These are phyloP conservation scores for Rhipidura dahli DNA, from an alignment of 2,113 vertebrate species.

Conservation along the genomic window DNA sequence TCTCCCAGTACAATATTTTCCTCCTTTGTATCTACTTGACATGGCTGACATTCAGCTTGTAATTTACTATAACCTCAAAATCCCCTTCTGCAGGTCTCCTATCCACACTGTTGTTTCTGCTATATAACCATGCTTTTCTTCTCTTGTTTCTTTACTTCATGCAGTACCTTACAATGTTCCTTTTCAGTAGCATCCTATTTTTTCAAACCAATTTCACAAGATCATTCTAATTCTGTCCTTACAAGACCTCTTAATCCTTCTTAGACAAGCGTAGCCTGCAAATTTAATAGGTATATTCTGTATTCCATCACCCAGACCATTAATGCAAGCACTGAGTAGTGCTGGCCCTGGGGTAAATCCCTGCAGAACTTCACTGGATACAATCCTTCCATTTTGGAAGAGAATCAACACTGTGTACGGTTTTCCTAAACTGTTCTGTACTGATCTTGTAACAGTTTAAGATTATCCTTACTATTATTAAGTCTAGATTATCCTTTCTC, in stretches of 20 bases:
- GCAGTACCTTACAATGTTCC: neutral
- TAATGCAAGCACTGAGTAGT: neutral
- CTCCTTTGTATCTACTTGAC: neutral
- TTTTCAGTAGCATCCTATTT: neutral
- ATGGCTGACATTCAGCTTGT: neutral
- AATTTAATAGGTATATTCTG: conserved; percentile 24
- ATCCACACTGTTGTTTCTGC: neutral
- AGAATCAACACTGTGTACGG: neutral
- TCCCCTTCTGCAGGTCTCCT: neutral
- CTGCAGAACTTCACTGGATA: neutral
- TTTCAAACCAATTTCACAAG: neutral
- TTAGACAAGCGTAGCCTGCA: neutral
- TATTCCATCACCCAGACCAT: neutral
- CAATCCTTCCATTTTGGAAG: neutral
- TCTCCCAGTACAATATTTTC: neutral
- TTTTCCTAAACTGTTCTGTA: neutral
- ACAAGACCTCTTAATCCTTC: neutral
- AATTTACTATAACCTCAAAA: neutral
- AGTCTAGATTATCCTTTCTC: neutral
- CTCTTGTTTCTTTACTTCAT: neutral
- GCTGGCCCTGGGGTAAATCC: neutral
- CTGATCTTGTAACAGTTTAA: neutral
- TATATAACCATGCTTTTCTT: neutral
- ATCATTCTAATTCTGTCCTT: conserved; percentile 2
- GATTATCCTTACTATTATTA: neutral